Conservation (phyloP, 1,140 invertebrate genomes). For the Conus ventricosus region DNA sequence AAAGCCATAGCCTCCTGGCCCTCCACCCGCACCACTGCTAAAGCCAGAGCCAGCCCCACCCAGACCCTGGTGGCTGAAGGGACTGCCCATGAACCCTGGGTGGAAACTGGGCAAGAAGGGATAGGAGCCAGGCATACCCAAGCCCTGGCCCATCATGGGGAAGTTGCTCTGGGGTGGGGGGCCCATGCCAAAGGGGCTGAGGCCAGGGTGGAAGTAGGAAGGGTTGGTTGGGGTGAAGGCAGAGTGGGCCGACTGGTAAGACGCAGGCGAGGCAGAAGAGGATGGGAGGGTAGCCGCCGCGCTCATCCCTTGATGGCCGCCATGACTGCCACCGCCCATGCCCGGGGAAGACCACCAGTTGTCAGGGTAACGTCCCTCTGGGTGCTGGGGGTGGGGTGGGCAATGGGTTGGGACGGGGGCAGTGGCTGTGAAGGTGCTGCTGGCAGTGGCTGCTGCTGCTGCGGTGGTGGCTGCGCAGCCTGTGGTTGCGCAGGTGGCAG, state of each 20-base stretch:
- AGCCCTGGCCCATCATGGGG: constrained; percentile 24
- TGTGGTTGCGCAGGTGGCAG: background rate
- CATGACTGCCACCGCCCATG: background rate
- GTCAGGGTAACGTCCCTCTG: constrained; percentile 27
- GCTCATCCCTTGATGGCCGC: background rate
- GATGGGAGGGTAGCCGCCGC: background rate
- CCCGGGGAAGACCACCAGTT: constrained; percentile 20
- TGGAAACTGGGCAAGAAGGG: constrained; percentile 33
- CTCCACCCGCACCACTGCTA: background rate
- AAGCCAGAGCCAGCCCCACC: background rate
- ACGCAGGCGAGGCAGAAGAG: constrained; percentile 9
- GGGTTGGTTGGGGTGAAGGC: constrained; percentile 32
- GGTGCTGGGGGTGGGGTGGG: constrained; percentile 23
- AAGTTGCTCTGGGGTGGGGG: constrained; percentile 28
- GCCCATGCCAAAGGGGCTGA: constrained; percentile 23
- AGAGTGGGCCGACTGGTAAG: constrained; percentile 31
- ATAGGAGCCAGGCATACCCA: constrained; percentile 29
- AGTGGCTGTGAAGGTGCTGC: background rate
- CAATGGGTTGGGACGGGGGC: constrained; percentile 14
- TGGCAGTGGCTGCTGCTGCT: background rate
- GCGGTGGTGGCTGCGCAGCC: background rate
- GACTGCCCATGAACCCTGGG: constrained; percentile 31
- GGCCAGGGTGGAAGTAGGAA: constrained; percentile 26
- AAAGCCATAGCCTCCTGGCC: constrained; percentile 3
- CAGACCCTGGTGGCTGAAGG: constrained; percentile 16